These are phyloP conservation scores for Fratercula arctica DNA, from an alignment of 2,797 vertebrate species.

Conservation along the genomic window DNA sequence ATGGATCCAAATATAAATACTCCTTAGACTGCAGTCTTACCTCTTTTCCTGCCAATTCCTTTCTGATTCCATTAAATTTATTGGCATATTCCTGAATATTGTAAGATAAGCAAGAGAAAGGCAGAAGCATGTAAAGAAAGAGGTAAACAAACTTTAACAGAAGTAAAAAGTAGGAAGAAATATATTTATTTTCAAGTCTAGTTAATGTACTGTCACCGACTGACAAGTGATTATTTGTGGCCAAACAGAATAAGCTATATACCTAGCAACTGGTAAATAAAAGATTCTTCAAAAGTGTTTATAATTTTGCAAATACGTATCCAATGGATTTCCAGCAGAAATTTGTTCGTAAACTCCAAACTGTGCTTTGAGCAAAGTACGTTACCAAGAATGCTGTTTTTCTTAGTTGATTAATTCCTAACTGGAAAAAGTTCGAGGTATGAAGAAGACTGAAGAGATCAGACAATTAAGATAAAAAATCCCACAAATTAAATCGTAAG, in stretches of 20 bases:
- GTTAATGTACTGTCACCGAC: background rate
- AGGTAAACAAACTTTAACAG: slow-evolving; percentile 72
- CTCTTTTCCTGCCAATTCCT: slow-evolving; percentile 77
- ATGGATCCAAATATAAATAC: slow-evolving; percentile 59
- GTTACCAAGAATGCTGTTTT: background rate
- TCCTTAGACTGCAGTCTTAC: slow-evolving; percentile 70
- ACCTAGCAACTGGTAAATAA: background rate
- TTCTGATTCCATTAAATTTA: slow-evolving; percentile 79
- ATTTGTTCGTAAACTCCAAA: background rate
- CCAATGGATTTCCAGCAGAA: background rate
- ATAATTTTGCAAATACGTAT: background rate
- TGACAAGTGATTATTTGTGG: background rate
- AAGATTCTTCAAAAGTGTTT: background rate
- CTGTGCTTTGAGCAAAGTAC: background rate
- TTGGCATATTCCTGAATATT: slow-evolving; percentile 76
- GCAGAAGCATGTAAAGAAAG: slow-evolving; percentile 77
- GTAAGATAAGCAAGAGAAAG: slow-evolving; percentile 76
- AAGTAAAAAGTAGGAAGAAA: slow-evolving; percentile 43
- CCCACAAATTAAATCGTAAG: background rate
- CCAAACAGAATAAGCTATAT: background rate
- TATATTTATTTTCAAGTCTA: slow-evolving; percentile 21
- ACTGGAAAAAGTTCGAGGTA: background rate
- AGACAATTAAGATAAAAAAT: background rate
- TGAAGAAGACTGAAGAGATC: background rate
- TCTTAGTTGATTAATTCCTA: background rate